Evolutionary conservation across 64 coral and sea anemone species (phyloP).

Genomic region (Stichodactyla mertensii): DNA sequence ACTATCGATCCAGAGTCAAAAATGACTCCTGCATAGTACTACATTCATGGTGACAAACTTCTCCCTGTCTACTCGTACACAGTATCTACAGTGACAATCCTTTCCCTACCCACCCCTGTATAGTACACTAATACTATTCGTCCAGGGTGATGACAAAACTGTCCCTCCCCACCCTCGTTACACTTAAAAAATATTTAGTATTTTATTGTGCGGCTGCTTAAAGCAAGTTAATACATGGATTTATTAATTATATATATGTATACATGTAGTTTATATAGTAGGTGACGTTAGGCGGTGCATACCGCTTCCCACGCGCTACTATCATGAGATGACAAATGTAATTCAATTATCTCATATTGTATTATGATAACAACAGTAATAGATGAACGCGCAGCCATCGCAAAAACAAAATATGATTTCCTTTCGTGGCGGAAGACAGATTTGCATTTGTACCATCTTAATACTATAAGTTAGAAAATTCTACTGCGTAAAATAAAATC

Average conservation of each 20-base stretch:
- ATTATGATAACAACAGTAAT: constrained; percentile 1
- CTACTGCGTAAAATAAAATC: neutral
- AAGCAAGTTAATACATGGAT: no score
- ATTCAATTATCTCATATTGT: constrained; percentile 12
- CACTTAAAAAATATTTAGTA: no score
- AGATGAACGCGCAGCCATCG: neutral
- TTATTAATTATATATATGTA: no score
- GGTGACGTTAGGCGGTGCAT: no score
- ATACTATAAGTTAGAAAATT: neutral
- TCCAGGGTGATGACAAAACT: neutral
- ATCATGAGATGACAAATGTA: neutral
- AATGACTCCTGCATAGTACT: neutral
- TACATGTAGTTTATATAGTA: no score
- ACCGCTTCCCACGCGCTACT: neutral
- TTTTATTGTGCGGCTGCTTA: no score
- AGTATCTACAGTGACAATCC: no score
- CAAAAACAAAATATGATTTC: neutral
- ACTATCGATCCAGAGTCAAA: neutral
- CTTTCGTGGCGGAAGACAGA: neutral
- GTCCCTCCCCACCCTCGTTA: neutral
- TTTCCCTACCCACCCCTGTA: neutral
- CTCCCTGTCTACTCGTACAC: neutral
- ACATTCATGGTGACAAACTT: neutral
- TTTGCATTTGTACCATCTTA: neutral
- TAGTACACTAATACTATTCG: neutral